Conservation (phyloP, 2,113 vertebrate species). For the Charadrius vociferus region DNA sequence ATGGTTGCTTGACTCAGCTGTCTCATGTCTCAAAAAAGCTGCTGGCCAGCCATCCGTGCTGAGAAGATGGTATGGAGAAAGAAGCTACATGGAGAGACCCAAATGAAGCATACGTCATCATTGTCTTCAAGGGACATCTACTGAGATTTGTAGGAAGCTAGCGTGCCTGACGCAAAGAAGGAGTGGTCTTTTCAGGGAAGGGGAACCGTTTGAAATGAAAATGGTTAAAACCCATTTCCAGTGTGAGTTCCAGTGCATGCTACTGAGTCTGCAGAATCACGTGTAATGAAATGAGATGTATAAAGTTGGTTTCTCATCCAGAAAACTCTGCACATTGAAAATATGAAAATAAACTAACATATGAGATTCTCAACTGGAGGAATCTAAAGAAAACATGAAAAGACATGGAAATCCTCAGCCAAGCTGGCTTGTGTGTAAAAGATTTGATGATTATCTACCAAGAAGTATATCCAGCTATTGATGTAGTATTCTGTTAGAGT, state of each 20-base stretch:
- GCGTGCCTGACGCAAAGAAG: background rate
- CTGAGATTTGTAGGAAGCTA: background rate
- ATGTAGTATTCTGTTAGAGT: background rate
- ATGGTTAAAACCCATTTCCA: background rate
- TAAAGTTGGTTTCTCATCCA: background rate
- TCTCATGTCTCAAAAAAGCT: background rate
- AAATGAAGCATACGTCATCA: background rate
- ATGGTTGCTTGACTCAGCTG: background rate
- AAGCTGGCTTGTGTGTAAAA: background rate
- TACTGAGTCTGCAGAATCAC: background rate
- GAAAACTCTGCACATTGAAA: background rate
- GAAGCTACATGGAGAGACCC: background rate
- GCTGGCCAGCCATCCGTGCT: background rate
- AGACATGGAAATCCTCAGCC: slow-evolving; percentile 18
- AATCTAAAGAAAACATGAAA: slow-evolving; percentile 41
- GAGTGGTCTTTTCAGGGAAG: background rate
- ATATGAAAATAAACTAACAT: slow-evolving; percentile 25
- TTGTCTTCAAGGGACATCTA: background rate
- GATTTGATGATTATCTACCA: background rate
- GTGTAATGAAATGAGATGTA: background rate
- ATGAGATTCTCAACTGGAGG: background rate
- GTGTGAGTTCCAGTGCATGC: rapidly evolving
- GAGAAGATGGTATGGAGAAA: background rate
- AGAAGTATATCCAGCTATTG: slow-evolving; percentile 16
- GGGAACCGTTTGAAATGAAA: rapidly evolving